Evolutionary conservation across 2,113 vertebrate genomes (phyloP), one percentile per base, ranked within the genome.

Genomic region (Festucalex cinctus): DNA sequence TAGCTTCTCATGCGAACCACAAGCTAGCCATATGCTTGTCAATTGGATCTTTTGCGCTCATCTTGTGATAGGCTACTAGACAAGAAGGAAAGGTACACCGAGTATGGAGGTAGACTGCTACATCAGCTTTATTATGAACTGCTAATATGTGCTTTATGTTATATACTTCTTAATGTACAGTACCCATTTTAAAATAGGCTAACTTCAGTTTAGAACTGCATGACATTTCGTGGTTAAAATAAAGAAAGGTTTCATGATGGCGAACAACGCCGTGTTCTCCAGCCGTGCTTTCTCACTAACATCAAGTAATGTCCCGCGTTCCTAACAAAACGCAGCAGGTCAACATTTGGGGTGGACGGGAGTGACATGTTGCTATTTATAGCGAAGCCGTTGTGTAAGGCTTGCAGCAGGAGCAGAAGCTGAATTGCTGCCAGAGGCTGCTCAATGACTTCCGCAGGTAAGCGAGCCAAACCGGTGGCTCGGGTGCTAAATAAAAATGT

Each of bases 331-430:
- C 14, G 24, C 48, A 36, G 26, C 7, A 13, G 39, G 69, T 17
- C 54, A 65, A 69, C 8, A 28, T 20, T 57, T n/a, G 5, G 13
- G 49, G 49, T 17, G n/a, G 35, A 9, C 19, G 2, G 17, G 22
- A 19, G 35, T 12, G 36, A 70, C 26, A 36, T 12, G 12, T 43
- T 41, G 6, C 66, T 82, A 80, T 82, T 87, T 77, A 81, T 79
- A 82, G 75, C 60, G 6, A 2, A 7, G 26, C 32, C 16, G 57
- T 73, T 75, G 72, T 75, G 70, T 71, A 73, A 79, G 71, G 14
- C 43, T 12, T 41, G 58, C 61, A 63, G 59, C 48, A 17, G 60
- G 37, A 41, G 54, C 6, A 32, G 54, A 26, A 62, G 60, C 39
- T 62, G 60, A 62, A 62, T 9, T 12, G 39, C 60, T 62, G 60